These are phyloP conservation scores for Solenopsis fugax DNA, from an alignment of 1,140 invertebrate species.

Conservation along the genomic window DNA sequence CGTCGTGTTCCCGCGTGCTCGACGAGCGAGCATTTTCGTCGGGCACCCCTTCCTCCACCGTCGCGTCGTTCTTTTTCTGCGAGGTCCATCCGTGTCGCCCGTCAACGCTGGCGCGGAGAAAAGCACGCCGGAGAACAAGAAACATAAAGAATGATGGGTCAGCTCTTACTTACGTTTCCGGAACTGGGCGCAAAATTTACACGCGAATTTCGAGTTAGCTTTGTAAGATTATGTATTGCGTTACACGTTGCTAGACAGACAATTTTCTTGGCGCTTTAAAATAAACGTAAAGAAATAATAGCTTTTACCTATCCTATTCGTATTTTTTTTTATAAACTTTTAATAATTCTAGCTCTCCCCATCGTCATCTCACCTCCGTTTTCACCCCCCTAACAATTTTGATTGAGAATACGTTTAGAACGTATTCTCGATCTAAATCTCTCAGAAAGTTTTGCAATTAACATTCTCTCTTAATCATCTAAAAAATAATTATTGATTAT, in stretches of 20 bases:
- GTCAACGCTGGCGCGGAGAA: slow-evolving; percentile 42
- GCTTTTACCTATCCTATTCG: neutral
- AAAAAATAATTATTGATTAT: neutral
- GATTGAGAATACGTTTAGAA: neutral
- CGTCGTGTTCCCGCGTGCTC: slow-evolving; percentile 59
- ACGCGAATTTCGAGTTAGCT: slow-evolving; percentile 31
- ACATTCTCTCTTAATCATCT: neutral
- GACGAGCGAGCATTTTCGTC: slow-evolving; percentile 63
- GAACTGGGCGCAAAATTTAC: slow-evolving; percentile 23
- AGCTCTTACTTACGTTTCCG: slow-evolving; percentile 42
- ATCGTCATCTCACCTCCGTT: neutral
- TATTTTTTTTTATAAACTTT: neutral
- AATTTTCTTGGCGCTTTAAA: slow-evolving; percentile 11
- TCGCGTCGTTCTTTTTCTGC: slow-evolving; percentile 47
- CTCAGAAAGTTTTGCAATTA: neutral
- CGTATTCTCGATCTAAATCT: too few species aligned
- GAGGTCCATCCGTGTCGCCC: slow-evolving; percentile 59
- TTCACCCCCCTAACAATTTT: neutral
- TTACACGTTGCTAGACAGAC: neutral
- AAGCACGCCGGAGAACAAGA: slow-evolving; percentile 52
- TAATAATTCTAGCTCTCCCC: neutral
- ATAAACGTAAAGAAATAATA: neutral
- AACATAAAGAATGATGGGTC: slow-evolving; percentile 52
- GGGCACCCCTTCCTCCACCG: neutral
- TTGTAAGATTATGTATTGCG: neutral